Evolutionary conservation across 2,888 invertebrate species (phyloP), one percentile per base, ranked within the genome.

Genomic region (Lasioglossum pauxillum): DNA sequence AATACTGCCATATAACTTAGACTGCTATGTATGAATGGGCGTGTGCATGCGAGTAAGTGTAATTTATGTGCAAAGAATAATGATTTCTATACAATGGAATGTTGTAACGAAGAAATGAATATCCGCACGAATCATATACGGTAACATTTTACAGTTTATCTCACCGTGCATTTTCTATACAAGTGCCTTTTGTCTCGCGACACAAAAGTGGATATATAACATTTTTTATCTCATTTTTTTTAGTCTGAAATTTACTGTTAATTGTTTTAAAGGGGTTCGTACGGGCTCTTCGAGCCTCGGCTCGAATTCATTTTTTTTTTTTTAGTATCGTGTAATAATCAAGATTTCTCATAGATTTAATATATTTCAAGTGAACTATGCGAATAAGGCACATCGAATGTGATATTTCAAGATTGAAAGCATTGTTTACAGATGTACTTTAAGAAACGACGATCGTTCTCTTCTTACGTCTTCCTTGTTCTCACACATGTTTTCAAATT

Each of bases 1-100:
- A 91, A 92, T 93, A 93, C 94, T 94, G 94, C 94, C 94, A 94
- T 93, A 93, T 90, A 93, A 93, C 91, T 92, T 93, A 93, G 92
- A 92, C 90, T 92, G 86, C 87, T 87, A 81, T 80, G 78, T 84
- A 69, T 84, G 85, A 76, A 31, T 72, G 69, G 35, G 77, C 75
- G 81, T 75, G 44, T 74, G 84, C 64, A n/a, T 35, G 82, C 71
- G 69, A 69, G 73, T 79, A 80, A 38, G 75, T 75, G 72, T 80
- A 76, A 84, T 84, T 75, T 82, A 79, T 81, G 75, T 83, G 83
- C 73, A 79, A 71, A 57, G 57, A 38, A 74, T 53, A 84, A 57
- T 57, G 73, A 72, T 78, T 83, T 83, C 57, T 88, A 82, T 84
- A 81, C 67, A 73, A 72, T 76, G 69, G 35, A 75, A 85, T 76